Evolutionary conservation across 53 echinoderm and acorn worm species (phyloP).

Genomic region (Stichopus horrens): DNA sequence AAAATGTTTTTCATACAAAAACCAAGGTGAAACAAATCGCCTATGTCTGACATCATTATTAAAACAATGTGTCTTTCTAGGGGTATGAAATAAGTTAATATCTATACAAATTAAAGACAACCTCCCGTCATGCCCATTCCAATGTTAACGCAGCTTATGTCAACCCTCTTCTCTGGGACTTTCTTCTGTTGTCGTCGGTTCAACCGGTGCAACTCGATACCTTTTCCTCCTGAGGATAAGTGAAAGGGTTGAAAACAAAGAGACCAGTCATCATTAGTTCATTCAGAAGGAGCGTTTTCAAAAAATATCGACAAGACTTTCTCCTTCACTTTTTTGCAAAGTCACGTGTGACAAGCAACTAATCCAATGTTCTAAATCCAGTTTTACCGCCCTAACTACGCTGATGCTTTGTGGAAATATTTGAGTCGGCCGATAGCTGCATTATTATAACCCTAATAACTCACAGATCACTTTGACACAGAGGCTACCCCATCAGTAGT

Average conservation of each 20-base stretch:
- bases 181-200: conserved; percentile 53
- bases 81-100: conserved; percentile 18
- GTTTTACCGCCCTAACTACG: too few relatives aligned
- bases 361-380: too few relatives aligned
- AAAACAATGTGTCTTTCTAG: not conserved
- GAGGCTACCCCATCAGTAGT: too few relatives aligned
- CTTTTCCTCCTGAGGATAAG: conserved; percentile 65
- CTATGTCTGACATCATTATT: not conserved
- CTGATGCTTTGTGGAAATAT: too few relatives aligned
- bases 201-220: conserved; percentile 74
- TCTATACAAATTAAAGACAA: conserved; percentile 37
- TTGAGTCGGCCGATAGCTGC: too few relatives aligned
- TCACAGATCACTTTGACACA: too few relatives aligned
- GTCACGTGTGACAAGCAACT: too few relatives aligned
- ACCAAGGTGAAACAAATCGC: conserved; percentile 20
- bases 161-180: conserved; percentile 62
- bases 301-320: too few relatives aligned
- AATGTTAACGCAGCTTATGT: not conserved
- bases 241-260: not conserved
- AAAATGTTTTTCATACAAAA: conserved; percentile 26
- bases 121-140: conserved; percentile 3
- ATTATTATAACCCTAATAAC: too few relatives aligned
- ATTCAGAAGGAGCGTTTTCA: not conserved
- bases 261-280: not conserved
- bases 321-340: too few relatives aligned